phyloP scores from a whole-genome alignment of 37 sponge, comb jelly and placozoan species.

The Spongilla lacustris region DNA sequence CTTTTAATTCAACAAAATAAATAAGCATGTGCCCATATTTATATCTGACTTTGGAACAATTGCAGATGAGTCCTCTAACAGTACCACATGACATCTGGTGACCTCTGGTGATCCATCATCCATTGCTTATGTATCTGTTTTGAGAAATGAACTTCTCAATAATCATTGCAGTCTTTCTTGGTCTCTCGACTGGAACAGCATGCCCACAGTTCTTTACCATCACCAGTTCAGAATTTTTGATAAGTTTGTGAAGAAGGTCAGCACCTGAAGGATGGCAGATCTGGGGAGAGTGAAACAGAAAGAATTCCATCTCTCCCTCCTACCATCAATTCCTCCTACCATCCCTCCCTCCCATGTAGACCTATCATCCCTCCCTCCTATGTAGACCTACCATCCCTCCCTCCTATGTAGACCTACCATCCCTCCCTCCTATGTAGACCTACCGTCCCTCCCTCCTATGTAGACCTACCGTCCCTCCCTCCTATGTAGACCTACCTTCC shows the following conservation, averaged over 20 bases:
- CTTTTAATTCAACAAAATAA: too few species aligned
- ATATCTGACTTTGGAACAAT: neutral
- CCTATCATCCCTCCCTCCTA: too few species aligned
- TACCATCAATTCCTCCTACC: too few species aligned
- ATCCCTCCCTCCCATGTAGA: too few species aligned
- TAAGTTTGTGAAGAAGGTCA: conserved; percentile 27
- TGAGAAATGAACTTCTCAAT: conserved; percentile 52
- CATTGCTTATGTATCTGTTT: neutral
- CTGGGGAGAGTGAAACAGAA: conserved; percentile 6
- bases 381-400: too few species aligned
- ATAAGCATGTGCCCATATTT: too few species aligned
- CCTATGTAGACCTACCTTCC: too few species aligned
- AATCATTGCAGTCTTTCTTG: conserved; percentile 58
- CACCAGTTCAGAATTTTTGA: conserved; percentile 36
- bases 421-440: too few species aligned
- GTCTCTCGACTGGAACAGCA: conserved; percentile 67
- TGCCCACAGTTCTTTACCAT: conserved; percentile 78
- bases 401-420: too few species aligned
- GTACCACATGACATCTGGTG: neutral
- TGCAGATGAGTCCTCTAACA: neutral
- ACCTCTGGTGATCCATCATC: neutral
- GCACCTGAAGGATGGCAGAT: conserved; percentile 77
- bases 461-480: too few species aligned
- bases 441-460: too few species aligned
- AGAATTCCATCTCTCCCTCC: too few species aligned